Base-by-base conservation (phyloP, 2,888 invertebrate genomes). In the Agrenia bidenticulata region DNA sequence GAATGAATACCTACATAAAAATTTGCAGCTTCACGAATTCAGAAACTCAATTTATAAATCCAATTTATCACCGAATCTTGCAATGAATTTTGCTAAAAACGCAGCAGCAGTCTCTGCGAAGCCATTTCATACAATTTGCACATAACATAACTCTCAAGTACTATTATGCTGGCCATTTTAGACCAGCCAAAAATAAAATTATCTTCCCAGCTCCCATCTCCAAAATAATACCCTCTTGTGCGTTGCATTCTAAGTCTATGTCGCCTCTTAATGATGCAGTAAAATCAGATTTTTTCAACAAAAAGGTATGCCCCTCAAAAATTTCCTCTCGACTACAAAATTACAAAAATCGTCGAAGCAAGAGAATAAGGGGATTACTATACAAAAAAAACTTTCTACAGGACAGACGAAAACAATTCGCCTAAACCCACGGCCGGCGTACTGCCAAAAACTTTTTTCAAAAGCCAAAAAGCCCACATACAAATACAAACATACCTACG, bases 101-200 rank as follows among this genome's bases (percentile, higher is more conserved):
- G 32, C 32, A 32, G 11, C 32, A 7, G 32, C 32, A 32, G 11
- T 32, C 11, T 11, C 32, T 11, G 32, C 4, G 4, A 32, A 32
- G 32, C 32, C n/a, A 32, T 32, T 11, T 32, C 32, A 32, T 32
- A 32, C 32, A 32, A 4, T 4, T 32, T 32, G 32, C 11, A 32
- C 4, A 7, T 32, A 32, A 11, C 11, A 32, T 32, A 32, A 32
- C 32, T 32, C n/a, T n/a, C 32, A 32, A 7, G 32, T 32, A 7
- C 11, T 11, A 32, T 32, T 32, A 32, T 32, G 32, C 32, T 32
- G 32, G 32, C 11, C 32, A 32, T 32, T 32, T 11, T 17, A 39
- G 56, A 39, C 39, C 27, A 57, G 39, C 39, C 24, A 23, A 41
- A 57, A 41, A 24, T 5, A 57, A 57, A 37, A 57, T 23, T 11